These are phyloP conservation scores for Galerucella nymphaeae DNA, from an alignment of 2,888 invertebrate species.

Conservation along the genomic window DNA sequence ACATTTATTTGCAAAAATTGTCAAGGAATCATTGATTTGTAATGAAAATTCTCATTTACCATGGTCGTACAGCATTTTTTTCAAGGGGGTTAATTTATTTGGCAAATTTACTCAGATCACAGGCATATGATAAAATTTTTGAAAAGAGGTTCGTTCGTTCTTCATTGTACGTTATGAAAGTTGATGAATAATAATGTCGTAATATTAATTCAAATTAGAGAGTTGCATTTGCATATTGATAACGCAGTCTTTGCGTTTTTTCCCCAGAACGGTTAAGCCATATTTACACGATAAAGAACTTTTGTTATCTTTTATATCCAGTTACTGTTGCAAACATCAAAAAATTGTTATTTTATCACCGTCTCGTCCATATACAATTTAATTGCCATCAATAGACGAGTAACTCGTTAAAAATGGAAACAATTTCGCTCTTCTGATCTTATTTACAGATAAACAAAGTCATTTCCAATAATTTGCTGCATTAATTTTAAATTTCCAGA, in stretches of 20 bases:
- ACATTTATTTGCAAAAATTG: too few relatives aligned
- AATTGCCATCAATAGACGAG: constrained; percentile 27
- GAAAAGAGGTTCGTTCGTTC: neutral
- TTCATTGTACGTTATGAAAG: neutral
- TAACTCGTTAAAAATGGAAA: constrained; percentile 37
- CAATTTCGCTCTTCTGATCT: constrained; percentile 40
- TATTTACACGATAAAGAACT: neutral
- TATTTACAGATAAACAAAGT: constrained; percentile 42
- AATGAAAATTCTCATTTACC: too few relatives aligned
- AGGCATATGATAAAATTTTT: too few relatives aligned
- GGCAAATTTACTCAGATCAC: too few relatives aligned
- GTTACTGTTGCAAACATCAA: neutral
- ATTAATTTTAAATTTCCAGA: constrained; percentile 46
- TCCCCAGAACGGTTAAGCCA: neutral
- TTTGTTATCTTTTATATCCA: too few relatives aligned
- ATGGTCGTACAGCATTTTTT: too few relatives aligned
- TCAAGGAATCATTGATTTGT: too few relatives aligned
- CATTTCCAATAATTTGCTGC: constrained; percentile 48
- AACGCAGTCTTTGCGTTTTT: constrained; percentile 24
- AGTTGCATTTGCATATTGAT: constrained; percentile 47
- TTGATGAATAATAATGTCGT: constrained; percentile 30
- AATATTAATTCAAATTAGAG: constrained; percentile 50
- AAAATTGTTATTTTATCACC: neutral
- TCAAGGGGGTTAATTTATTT: too few relatives aligned
- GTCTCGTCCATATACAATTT: neutral